These are phyloP conservation scores for Watsonalla cultraria DNA, from an alignment of 2,888 invertebrate species.

Conservation along the genomic window DNA sequence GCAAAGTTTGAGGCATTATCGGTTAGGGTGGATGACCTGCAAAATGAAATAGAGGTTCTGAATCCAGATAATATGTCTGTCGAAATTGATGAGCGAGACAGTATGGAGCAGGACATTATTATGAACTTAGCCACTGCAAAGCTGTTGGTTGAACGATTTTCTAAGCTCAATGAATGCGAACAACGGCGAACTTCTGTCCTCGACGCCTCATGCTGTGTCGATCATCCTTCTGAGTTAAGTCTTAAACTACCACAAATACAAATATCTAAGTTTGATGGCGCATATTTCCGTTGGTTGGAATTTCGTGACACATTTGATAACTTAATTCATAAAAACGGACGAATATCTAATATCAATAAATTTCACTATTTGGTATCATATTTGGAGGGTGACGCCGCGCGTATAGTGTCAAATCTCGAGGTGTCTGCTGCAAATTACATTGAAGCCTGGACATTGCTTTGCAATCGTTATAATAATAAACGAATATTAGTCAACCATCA, in stretches of 20 bases:
- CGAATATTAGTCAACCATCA: conserved; percentile 12
- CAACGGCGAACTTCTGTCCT: neutral
- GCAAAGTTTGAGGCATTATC: conserved; percentile 6
- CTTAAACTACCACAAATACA: conserved; percentile 14
- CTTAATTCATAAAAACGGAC: conserved; percentile 12
- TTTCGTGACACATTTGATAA: conserved; percentile 16
- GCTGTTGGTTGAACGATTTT: conserved; percentile 4
- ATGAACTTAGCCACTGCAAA: conserved; percentile 13
- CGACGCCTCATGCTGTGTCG: neutral
- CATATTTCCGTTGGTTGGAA: conserved; percentile 11
- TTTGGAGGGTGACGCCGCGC: conserved; percentile 19
- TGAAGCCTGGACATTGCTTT: conserved; percentile 20
- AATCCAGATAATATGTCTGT: conserved; percentile 3
- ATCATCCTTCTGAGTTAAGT: neutral
- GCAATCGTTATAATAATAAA: conserved; percentile 18
- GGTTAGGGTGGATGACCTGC: conserved; percentile 10
- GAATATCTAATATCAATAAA: conserved; percentile 11
- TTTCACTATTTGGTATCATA: conserved; percentile 16
- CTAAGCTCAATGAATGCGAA: neutral
- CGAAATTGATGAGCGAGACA: conserved; percentile 16
- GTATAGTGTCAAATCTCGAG: conserved; percentile 16
- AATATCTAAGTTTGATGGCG: conserved; percentile 11
- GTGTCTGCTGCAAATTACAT: conserved; percentile 16
- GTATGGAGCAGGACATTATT: conserved; percentile 11
- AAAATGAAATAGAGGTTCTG: conserved; percentile 13